Percentiles rank a stretch among this genome's conserved stretches.
phyloP scores from a whole-genome alignment of 2,797 vertebrate genomes.

The Alauda arvensis region DNA sequence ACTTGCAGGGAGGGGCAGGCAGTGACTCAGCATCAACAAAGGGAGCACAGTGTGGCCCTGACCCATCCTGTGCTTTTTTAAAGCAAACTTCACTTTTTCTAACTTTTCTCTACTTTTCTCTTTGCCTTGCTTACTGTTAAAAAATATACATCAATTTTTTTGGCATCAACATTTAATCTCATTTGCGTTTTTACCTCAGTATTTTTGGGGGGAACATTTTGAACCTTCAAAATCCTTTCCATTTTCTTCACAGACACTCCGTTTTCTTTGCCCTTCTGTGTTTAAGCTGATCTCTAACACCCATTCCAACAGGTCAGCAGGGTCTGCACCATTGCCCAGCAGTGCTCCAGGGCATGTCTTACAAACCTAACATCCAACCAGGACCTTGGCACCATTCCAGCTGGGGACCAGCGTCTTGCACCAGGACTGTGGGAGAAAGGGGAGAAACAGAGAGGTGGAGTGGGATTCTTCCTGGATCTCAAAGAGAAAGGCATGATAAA shows the following conservation, averaged over 20 bases:
- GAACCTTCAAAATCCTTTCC: neutral
- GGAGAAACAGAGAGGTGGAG: neutral
- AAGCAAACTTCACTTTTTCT: neutral
- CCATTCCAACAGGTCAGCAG: neutral
- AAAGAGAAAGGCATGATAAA: neutral
- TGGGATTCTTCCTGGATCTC: neutral
- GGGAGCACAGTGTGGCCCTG: accelerated
- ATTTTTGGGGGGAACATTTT: accelerated
- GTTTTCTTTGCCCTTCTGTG: neutral
- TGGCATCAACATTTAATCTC: neutral
- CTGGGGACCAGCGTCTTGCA: neutral
- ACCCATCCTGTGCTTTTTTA: neutral
- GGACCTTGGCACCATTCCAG: neutral
- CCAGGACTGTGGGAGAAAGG: neutral
- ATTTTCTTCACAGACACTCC: neutral
- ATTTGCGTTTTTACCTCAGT: neutral
- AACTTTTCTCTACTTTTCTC: neutral
- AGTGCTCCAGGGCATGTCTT: neutral
- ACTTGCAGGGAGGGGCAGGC: neutral
- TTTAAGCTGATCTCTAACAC: accelerated
- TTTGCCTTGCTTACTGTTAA: neutral
- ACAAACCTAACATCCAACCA: neutral
- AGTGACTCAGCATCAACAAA: neutral
- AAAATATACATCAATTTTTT: neutral
- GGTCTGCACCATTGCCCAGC: neutral